Conservation (phyloP, 2,113 vertebrate species). For the Misgurnus mizolepis region DNA sequence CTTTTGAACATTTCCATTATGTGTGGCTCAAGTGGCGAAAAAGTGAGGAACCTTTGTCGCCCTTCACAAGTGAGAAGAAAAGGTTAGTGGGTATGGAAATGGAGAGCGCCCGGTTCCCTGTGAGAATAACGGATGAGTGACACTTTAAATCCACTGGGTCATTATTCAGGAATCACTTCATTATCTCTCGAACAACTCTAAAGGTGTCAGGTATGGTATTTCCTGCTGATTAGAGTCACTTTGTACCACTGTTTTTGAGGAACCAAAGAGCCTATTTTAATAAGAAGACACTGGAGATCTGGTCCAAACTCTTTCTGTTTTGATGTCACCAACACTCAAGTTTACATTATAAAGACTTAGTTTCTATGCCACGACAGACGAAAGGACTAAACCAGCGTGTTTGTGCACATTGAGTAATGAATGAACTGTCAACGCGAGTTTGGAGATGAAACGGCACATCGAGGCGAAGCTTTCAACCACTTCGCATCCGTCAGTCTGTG, state of each 20-base stretch:
- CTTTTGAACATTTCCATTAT: constrained; percentile 60
- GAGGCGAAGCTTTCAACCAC: constrained; percentile 62
- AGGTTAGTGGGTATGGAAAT: constrained; percentile 52
- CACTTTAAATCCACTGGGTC: constrained; percentile 57
- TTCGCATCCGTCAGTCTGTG: constrained; percentile 59
- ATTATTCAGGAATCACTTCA: constrained; percentile 54
- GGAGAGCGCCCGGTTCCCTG: constrained; percentile 48
- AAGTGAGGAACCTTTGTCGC: constrained; percentile 68
- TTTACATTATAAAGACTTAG: constrained; percentile 29
- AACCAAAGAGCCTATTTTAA: background rate
- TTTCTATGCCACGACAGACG: constrained; percentile 19
- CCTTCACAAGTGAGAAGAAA: constrained; percentile 60
- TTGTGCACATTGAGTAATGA: constrained; percentile 36
- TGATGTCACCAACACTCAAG: constrained; percentile 25
- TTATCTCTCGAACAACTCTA: constrained; percentile 45
- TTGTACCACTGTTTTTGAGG: background rate
- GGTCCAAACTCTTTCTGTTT: constrained; percentile 1
- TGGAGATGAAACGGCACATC: constrained; percentile 29
- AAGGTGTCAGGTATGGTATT: constrained; percentile 35
- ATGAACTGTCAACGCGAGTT: constrained; percentile 5
- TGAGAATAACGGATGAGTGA: constrained; percentile 62
- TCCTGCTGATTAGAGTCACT: background rate
- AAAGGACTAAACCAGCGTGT: constrained; percentile 9
- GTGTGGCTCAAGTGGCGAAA: constrained; percentile 58
- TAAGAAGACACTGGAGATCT: background rate